Evolutionary conservation across 2,113 vertebrate genomes (phyloP).

Genomic region (Sus scrofa): T2T-Sscrofa CM000820.6:101211501-101212000

Average conservation of each 20-base stretch:
- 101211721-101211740: too few species aligned
- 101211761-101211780: conserved; percentile 1
- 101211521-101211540: too few species aligned
- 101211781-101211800: neutral
- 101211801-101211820: neutral
- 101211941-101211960: neutral
- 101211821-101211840: neutral
- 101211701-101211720: too few species aligned
- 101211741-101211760: too few species aligned
- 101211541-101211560: too few species aligned
- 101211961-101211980: neutral
- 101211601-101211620: too few species aligned
- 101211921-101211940: neutral
- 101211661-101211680: too few species aligned
- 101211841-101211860: neutral
- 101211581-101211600: too few species aligned
- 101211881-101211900: neutral
- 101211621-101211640: too few species aligned
- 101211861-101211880: neutral
- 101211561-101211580: too few species aligned
- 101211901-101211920: conserved; percentile 10
- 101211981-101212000: neutral
- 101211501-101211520: neutral
- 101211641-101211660: too few species aligned
- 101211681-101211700: too few species aligned